A percentile compares a stretch with the other conserved stretches of the same genome.
Evolutionary conservation across 2,113 vertebrate genomes (phyloP).

Genomic region (Dicerorhinus sumatrensis): DNA sequence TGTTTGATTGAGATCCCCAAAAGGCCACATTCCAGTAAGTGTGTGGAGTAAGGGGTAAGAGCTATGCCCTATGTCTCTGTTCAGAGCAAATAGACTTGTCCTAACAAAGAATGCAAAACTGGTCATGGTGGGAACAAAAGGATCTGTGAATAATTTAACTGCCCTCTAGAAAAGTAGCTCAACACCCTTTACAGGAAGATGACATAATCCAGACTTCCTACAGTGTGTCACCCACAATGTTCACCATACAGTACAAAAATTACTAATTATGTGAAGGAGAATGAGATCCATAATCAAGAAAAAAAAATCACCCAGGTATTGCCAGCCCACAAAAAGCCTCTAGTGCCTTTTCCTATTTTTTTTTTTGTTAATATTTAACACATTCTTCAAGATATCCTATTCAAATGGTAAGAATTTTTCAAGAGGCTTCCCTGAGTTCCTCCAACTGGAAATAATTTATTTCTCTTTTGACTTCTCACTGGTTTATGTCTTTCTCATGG

Average conservation of each 20-base stretch:
- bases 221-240: not conserved
- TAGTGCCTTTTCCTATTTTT: not conserved
- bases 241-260: not conserved
- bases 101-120: not conserved
- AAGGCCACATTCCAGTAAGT: not conserved
- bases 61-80: not conserved
- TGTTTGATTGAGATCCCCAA: not conserved
- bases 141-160: not conserved
- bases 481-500: not conserved
- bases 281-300: not conserved
- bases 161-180: not conserved
- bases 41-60: not conserved
- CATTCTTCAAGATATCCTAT: not conserved
- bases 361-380: not conserved
- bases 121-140: not conserved
- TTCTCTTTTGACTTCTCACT: not conserved
- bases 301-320: not conserved
- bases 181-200: not conserved
- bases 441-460: not conserved
- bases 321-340: not conserved
- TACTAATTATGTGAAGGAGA: not conserved
- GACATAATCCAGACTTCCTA: not conserved
- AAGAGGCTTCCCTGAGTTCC: not conserved
- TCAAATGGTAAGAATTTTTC: not conserved
- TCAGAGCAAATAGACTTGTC: not conserved